A percentile compares a stretch with the other conserved stretches of the same genome.
These are phyloP conservation scores for Elegia similella DNA, from an alignment of 2,888 invertebrate genomes.

Conservation along the genomic window DNA sequence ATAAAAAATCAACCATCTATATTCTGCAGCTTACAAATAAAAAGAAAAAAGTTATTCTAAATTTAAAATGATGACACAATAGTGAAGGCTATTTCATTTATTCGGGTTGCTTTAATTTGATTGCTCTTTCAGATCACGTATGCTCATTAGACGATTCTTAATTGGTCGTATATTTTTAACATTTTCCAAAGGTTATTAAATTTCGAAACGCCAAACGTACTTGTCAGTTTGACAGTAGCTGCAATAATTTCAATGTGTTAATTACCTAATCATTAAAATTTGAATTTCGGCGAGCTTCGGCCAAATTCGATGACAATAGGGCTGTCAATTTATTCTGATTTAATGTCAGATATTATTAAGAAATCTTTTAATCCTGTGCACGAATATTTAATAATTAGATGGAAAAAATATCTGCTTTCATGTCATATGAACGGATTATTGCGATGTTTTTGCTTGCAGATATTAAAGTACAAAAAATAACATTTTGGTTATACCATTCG, in stretches of 20 bases:
- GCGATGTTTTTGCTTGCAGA: too few relatives aligned
- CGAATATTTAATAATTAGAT: too few relatives aligned
- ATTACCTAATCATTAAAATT: conserved; percentile 4
- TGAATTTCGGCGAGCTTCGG: background rate
- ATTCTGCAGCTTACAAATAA: background rate
- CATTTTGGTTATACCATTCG: too few relatives aligned
- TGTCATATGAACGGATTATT: too few relatives aligned
- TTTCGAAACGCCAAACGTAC: background rate
- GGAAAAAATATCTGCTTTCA: background rate
- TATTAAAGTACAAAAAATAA: too few relatives aligned
- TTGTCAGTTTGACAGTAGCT: conserved; percentile 8
- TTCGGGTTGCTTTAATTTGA: background rate
- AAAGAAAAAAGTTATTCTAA: background rate
- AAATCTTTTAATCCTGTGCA: too few relatives aligned
- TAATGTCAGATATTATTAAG: background rate
- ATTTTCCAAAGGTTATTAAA: conserved; percentile 4
- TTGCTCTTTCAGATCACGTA: background rate
- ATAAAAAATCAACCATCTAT: too few relatives aligned
- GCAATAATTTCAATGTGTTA: background rate
- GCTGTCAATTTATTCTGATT: background rate
- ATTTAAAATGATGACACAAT: background rate
- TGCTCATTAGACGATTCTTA: background rate
- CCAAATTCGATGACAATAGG: background rate
- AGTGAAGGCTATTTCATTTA: background rate
- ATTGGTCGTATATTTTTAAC: conserved; percentile 1